Conservation (phyloP, 30 jellyfish, hydroid and myxozoan genomes). For the Haliclystus octoradiatus region DNA sequence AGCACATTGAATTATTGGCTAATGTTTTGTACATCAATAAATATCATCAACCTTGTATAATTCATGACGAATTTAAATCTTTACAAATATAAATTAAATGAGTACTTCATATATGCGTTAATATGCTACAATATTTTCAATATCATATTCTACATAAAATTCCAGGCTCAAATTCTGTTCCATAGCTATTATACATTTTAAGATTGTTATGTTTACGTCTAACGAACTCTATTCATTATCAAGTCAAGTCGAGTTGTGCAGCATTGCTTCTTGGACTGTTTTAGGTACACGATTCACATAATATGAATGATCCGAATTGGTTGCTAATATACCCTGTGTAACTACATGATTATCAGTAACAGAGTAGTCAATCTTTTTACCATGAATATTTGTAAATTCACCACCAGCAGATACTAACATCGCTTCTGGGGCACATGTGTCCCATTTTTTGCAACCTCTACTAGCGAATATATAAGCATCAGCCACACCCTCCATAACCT, state of each 20-base stretch:
- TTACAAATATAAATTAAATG: too few relatives aligned
- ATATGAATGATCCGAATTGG: conserved; percentile 62
- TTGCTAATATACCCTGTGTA: conserved; percentile 80
- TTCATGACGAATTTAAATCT: too few relatives aligned
- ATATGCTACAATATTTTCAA: too few relatives aligned
- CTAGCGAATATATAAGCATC: conserved; percentile 92
- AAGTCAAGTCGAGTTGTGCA: neutral
- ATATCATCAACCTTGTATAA: too few relatives aligned
- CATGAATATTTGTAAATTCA: conserved; percentile 55
- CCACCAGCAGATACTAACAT: conserved; percentile 87
- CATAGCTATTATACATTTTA: too few relatives aligned
- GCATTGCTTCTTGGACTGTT: conserved; percentile 21
- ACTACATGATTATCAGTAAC: conserved; percentile 15
- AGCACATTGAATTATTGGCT: too few relatives aligned
- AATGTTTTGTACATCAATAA: too few relatives aligned
- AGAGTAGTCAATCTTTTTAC: conserved; percentile 53
- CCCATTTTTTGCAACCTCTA: conserved; percentile 98
- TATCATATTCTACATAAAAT: too few relatives aligned
- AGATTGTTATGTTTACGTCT: too few relatives aligned
- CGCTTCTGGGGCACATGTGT: conserved; percentile 98
- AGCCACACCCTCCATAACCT: conserved; percentile 86
- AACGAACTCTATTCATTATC: too few relatives aligned
- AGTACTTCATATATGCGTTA: too few relatives aligned
- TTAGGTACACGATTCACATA: conserved; percentile 63
- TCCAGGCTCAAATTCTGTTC: too few relatives aligned